phyloP scores from a whole-genome alignment of 2,888 invertebrate species.

The Idaea biselata region DNA sequence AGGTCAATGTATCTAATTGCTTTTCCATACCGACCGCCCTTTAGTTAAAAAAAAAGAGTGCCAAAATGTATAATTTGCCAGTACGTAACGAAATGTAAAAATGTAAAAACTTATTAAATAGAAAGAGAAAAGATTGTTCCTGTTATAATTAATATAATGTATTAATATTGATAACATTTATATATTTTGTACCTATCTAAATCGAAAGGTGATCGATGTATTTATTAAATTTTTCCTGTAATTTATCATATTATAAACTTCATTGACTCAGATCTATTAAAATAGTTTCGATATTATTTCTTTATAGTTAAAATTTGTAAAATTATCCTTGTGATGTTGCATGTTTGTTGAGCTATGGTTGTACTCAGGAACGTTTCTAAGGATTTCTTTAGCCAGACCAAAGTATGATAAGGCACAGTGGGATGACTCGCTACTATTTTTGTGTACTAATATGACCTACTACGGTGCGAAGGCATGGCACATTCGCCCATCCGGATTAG shows the following conservation, averaged over 20 bases:
- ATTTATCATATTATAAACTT: conserved; percentile 10
- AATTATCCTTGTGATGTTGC: not conserved
- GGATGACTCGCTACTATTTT: too few species aligned
- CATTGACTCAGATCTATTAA: too few species aligned
- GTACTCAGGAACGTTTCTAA: too few species aligned
- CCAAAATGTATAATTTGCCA: conserved; percentile 3
- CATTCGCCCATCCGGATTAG: too few species aligned
- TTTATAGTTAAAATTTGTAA: not conserved
- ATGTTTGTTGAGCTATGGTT: not conserved
- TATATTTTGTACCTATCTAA: not conserved
- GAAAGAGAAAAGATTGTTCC: not conserved
- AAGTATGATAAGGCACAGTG: too few species aligned
- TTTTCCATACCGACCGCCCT: too few species aligned
- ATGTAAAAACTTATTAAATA: too few species aligned
- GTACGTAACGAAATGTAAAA: not conserved
- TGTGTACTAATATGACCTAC: too few species aligned
- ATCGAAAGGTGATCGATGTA: not conserved
- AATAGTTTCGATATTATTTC: too few species aligned
- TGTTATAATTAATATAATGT: not conserved
- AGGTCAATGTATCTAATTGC: too few species aligned
- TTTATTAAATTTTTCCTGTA: conserved; percentile 27
- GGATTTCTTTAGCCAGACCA: too few species aligned
- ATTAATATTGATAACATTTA: not conserved
- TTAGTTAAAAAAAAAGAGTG: not conserved
- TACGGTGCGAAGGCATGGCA: too few species aligned